These are phyloP conservation scores for Lamproptera curius DNA, from an alignment of 2,888 invertebrate genomes.

Conservation along the genomic window DNA sequence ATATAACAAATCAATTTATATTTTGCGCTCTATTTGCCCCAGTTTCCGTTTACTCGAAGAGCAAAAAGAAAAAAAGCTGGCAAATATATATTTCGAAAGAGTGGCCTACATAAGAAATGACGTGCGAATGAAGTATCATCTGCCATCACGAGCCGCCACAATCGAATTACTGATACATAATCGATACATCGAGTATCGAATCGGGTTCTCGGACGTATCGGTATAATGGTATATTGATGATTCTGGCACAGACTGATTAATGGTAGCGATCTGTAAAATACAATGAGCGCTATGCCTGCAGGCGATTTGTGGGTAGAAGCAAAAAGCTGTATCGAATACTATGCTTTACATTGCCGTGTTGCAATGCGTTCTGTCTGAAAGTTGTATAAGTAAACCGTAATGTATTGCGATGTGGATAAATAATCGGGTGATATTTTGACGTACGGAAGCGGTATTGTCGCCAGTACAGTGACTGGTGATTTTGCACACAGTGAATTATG, in stretches of 20 bases:
- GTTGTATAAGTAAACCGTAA: neutral
- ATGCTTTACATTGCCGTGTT: constrained; percentile 39
- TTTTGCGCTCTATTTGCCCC: no score
- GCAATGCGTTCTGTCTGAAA: no score
- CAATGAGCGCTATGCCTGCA: constrained; percentile 57
- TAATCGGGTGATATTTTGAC: constrained; percentile 28
- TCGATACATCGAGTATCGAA: constrained; percentile 67
- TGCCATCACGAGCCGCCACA: constrained; percentile 57
- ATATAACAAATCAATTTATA: no score
- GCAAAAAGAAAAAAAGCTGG: no score
- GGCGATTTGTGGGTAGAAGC: constrained; percentile 38
- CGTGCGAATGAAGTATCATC: constrained; percentile 64
- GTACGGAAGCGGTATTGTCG: constrained; percentile 67
- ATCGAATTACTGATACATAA: constrained; percentile 72
- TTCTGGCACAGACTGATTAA: constrained; percentile 75
- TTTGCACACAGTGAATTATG: constrained; percentile 48
- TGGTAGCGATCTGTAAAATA: constrained; percentile 62
- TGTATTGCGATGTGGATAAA: constrained; percentile 3
- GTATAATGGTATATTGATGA: constrained; percentile 75
- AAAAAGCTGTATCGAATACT: constrained; percentile 14
- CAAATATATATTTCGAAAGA: no score
- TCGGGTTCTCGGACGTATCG: constrained; percentile 72
- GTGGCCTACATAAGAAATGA: constrained; percentile 30
- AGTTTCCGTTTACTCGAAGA: no score
- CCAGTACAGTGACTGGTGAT: constrained; percentile 69